Percentiles rank a stretch among this genome's conserved stretches.
Evolutionary conservation across 2,113 vertebrate genomes (phyloP).

Genomic region (Saguinus imperator): DNA sequence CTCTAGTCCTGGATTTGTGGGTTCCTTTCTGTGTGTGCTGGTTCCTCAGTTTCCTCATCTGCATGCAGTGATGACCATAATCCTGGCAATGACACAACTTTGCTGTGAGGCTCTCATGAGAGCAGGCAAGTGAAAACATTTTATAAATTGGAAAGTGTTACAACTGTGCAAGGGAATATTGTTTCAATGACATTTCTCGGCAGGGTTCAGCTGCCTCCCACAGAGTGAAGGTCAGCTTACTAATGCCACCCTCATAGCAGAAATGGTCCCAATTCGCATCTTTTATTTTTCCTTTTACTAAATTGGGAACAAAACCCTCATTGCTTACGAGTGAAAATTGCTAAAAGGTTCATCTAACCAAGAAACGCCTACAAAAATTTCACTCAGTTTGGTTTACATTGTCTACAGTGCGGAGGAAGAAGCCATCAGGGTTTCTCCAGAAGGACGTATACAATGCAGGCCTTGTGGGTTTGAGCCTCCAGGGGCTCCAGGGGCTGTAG

Average conservation of each 20-base stretch:
- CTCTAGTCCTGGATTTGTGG: not conserved
- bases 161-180: not conserved
- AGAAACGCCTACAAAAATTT: slow-evolving; percentile 38
- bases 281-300: slow-evolving; percentile 53
- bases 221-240: slow-evolving; percentile 23
- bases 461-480: not conserved
- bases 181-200: slow-evolving; percentile 47
- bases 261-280: not conserved
- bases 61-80: too few relatives aligned
- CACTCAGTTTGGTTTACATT: not conserved
- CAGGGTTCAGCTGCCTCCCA: slow-evolving; percentile 15
- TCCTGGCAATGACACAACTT: not conserved
- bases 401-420: not conserved
- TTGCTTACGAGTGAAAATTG: not conserved
- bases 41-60: not conserved
- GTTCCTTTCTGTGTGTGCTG: not conserved
- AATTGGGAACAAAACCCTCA: slow-evolving; percentile 37
- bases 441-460: not conserved
- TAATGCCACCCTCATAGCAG: not conserved
- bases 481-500: not conserved
- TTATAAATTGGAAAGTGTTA: not conserved
- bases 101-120: not conserved
- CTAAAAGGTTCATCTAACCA: not conserved
- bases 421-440: not conserved
- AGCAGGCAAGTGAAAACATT: not conserved